Evolutionary conservation across 2,797 vertebrate genomes (phyloP).

Genomic region (Lepidocolaptes lacrymiger): DNA sequence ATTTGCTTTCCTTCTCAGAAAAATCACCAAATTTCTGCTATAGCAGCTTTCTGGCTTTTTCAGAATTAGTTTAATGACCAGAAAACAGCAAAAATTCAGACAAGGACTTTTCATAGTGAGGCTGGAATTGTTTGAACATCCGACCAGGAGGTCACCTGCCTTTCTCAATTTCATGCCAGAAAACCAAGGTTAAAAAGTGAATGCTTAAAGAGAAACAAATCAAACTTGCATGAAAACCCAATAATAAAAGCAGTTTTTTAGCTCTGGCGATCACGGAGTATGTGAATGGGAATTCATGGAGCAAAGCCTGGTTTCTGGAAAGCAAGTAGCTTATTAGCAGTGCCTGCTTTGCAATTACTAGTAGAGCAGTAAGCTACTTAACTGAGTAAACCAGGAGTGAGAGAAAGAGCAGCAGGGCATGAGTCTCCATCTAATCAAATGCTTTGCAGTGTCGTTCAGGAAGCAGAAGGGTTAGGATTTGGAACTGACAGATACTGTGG

Average conservation of each 20-base stretch:
- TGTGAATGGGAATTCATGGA: neutral
- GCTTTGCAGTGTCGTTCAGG: neutral
- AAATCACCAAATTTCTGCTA: neutral
- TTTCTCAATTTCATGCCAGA: neutral
- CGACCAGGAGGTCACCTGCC: neutral
- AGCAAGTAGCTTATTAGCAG: neutral
- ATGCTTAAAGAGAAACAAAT: neutral
- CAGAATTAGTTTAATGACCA: neutral
- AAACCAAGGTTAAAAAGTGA: neutral
- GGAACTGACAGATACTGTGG: neutral
- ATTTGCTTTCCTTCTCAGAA: neutral
- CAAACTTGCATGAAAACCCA: neutral
- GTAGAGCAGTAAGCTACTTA: neutral
- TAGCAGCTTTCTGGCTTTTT: neutral
- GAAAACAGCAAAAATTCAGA: neutral
- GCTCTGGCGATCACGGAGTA: neutral
- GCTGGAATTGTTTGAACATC: neutral
- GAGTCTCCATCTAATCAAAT: neutral
- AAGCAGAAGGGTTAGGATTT: neutral
- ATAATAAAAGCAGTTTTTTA: neutral
- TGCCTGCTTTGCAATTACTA: neutral
- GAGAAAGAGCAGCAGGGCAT: neutral
- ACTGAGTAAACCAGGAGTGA: neutral
- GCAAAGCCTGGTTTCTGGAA: neutral
- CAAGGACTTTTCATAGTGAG: neutral